phyloP scores from a whole-genome alignment of 2,797 vertebrate genomes.

The Sarcoramphus papa region DNA sequence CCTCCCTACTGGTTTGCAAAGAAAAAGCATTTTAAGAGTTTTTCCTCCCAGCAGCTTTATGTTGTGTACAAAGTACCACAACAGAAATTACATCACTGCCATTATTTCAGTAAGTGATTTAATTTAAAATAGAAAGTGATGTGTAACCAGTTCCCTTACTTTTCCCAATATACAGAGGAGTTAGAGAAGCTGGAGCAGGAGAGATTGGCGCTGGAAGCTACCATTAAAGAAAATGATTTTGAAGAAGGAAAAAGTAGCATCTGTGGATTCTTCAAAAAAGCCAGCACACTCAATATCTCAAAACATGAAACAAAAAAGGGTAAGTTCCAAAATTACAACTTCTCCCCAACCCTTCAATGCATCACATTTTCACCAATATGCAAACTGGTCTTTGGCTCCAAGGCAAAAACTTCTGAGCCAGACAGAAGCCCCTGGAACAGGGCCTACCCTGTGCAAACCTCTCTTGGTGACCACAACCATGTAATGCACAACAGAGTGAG shows the following conservation, averaged over 20 bases:
- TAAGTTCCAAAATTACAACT: constrained; percentile 52
- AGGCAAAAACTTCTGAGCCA: not conserved
- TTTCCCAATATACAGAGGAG: constrained; percentile 80
- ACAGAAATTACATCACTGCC: not conserved
- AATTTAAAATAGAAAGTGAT: not conserved
- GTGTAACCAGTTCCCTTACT: not conserved
- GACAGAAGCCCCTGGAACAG: not conserved
- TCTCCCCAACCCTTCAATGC: not conserved
- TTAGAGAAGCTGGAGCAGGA: constrained; percentile 85
- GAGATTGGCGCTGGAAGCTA: constrained; percentile 82
- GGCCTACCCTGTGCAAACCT: not conserved
- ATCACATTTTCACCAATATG: not conserved
- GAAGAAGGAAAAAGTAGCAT: constrained; percentile 76
- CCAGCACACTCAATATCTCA: constrained; percentile 77
- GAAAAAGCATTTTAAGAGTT: not conserved
- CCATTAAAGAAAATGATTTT: constrained; percentile 79
- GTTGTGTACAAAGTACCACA: not conserved
- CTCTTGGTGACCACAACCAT: not conserved
- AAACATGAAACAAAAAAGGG: constrained; percentile 80
- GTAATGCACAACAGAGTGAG: not conserved
- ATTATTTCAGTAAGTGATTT: not conserved
- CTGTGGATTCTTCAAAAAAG: constrained; percentile 82
- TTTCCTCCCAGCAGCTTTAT: not conserved
- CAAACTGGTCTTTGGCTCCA: not conserved
- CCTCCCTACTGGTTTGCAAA: not conserved